phyloP scores from a whole-genome alignment of 2,113 vertebrate species.

The Forbesichthys papilliferus region DNA sequence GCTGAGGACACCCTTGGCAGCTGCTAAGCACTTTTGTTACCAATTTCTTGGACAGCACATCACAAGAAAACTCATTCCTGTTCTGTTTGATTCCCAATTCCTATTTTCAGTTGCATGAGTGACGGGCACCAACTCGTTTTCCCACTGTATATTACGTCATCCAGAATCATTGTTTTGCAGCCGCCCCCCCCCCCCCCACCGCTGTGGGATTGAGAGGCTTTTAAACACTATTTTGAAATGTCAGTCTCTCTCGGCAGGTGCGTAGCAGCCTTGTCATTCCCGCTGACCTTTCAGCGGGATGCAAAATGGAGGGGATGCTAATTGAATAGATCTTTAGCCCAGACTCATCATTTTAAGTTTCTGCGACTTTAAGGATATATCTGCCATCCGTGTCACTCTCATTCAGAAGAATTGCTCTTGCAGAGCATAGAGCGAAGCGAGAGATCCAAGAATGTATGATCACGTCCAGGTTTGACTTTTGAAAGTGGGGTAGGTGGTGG shows the following conservation, averaged over 20 bases:
- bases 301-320: conserved; percentile 38
- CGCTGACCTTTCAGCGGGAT: conserved; percentile 25
- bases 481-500: no score
- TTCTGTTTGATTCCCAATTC: neutral
- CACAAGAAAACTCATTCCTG: neutral
- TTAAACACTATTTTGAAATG: conserved; percentile 23
- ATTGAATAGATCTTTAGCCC: conserved; percentile 34
- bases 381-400: neutral
- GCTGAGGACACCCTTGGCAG: neutral
- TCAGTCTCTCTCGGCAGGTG: conserved; percentile 20
- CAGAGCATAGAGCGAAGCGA: no score
- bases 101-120: neutral
- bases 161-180: neutral
- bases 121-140: neutral
- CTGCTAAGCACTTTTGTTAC: neutral
- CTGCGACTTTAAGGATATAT: conserved; percentile 7
- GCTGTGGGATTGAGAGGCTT: conserved; percentile 6
- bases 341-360: conserved; percentile 2
- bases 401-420: neutral
- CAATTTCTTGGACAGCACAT: neutral
- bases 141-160: neutral
- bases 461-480: no score
- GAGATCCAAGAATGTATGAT: no score
- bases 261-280: conserved; percentile 24
- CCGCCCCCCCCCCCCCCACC: neutral